phyloP scores from a whole-genome alignment of 1,140 invertebrate genomes.

The Leptinotarsa lineolata region DNA sequence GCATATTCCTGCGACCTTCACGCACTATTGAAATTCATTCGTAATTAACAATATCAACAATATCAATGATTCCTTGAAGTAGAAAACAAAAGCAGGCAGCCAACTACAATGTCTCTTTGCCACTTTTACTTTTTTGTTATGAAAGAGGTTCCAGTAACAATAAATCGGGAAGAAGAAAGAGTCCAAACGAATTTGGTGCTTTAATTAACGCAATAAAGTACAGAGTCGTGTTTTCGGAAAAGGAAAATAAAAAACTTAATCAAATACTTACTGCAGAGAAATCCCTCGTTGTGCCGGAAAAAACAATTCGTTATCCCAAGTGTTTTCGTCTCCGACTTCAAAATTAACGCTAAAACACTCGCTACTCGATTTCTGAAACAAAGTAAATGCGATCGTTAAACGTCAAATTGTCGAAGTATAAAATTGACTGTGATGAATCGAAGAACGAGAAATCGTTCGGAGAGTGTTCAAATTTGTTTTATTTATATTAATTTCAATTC shows the following conservation, averaged over 20 bases:
- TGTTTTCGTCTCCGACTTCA: constrained; percentile 62
- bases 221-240: constrained; percentile 33
- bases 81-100: no score
- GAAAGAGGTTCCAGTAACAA: background rate
- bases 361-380: constrained; percentile 70
- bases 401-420: background rate
- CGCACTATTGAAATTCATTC: no score
- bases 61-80: no score
- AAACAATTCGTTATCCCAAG: constrained; percentile 67
- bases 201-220: background rate
- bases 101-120: no score
- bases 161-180: background rate
- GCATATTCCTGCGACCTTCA: no score
- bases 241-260: constrained; percentile 36
- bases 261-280: constrained; percentile 67
- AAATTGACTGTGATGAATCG: no score
- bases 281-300: constrained; percentile 70
- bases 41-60: no score
- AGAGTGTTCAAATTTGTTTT: no score
- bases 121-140: no score
- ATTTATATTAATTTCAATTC: no score
- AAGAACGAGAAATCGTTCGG: no score
- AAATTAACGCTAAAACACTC: constrained; percentile 78
- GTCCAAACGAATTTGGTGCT: background rate
- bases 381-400: constrained; percentile 4